phyloP scores from a whole-genome alignment of 1,140 invertebrate genomes.

The Schlechtendalia chinensis region DNA sequence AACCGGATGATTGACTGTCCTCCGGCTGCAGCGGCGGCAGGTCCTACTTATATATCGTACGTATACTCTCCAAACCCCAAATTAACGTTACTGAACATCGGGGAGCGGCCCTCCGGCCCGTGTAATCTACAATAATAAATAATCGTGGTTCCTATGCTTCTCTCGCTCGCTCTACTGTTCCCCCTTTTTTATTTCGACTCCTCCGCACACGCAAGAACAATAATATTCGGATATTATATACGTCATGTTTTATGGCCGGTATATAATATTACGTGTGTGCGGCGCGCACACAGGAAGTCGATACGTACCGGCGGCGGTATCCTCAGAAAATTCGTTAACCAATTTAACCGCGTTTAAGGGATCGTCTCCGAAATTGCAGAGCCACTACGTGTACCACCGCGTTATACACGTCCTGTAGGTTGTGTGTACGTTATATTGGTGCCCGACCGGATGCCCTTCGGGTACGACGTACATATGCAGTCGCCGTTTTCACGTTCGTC shows the following conservation, averaged over 20 bases:
- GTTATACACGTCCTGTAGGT: not conserved
- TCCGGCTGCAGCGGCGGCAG: not conserved
- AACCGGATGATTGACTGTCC: slow-evolving; percentile 49
- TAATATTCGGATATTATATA: slow-evolving; percentile 36
- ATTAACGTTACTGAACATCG: slow-evolving; percentile 33
- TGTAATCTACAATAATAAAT: slow-evolving; percentile 49
- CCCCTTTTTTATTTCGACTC: not conserved
- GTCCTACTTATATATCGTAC: too few species aligned
- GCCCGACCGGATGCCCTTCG: slow-evolving; percentile 18
- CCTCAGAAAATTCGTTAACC: slow-evolving; percentile 39
- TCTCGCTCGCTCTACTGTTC: not conserved
- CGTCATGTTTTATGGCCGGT: not conserved
- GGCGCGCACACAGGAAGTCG: slow-evolving; percentile 28
- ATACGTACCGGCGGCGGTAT: not conserved
- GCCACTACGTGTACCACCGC: not conserved
- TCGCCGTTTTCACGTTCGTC: not conserved
- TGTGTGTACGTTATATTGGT: not conserved
- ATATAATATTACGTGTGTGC: not conserved
- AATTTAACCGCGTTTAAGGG: slow-evolving; percentile 39
- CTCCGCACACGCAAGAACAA: slow-evolving; percentile 3
- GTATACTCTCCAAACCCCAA: slow-evolving; percentile 30
- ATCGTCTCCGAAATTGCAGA: slow-evolving; percentile 23
- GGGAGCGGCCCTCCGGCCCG: slow-evolving; percentile 38
- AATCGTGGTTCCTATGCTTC: slow-evolving; percentile 31
- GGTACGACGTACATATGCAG: not conserved